Evolutionary conservation across 2,888 invertebrate genomes (phyloP).

Genomic region (Hypselothyrea guttata): DNA sequence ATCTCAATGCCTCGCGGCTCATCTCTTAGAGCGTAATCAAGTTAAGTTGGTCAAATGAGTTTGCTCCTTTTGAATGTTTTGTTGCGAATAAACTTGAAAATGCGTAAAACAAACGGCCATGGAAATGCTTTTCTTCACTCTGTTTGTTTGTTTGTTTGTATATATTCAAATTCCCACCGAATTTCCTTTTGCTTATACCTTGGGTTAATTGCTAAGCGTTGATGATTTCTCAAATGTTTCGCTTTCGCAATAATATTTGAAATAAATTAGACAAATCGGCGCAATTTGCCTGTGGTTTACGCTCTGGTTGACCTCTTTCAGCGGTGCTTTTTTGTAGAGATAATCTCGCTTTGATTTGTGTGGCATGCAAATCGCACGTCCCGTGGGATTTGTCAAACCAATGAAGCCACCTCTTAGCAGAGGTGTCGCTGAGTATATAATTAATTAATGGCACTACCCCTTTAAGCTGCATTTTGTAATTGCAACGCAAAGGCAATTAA

Average conservation of each 20-base stretch:
- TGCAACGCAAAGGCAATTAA: conserved; percentile 36
- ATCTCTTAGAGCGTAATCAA: conserved; percentile 57
- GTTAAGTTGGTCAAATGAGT: conserved; percentile 75
- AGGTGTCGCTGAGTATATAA: conserved; percentile 33
- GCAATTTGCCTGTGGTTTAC: too few species aligned
- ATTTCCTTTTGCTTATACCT: background rate
- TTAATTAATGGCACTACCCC: conserved; percentile 48
- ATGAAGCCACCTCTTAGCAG: conserved; percentile 4
- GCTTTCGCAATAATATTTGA: background rate
- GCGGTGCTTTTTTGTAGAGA: background rate
- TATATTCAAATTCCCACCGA: conserved; percentile 3
- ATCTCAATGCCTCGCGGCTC: conserved; percentile 1
- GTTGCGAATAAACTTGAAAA: conserved; percentile 19
- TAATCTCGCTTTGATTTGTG: conserved; percentile 43
- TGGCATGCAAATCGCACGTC: conserved; percentile 24
- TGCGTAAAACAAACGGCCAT: conserved; percentile 26
- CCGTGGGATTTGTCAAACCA: conserved; percentile 20
- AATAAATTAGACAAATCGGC: conserved; percentile 1
- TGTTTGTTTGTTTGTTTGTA: conserved; percentile 6
- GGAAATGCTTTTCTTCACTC: conserved; percentile 28
- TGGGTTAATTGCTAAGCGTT: conserved; percentile 35
- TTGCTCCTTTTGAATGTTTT: conserved; percentile 56
- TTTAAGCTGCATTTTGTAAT: conserved; percentile 17
- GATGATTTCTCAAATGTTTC: background rate
- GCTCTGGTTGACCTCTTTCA: background rate